A percentile compares a stretch with the other conserved stretches of the same genome.
Evolutionary conservation across 2,888 invertebrate genomes (phyloP).

Genomic region (Rotaria sp.): DNA sequence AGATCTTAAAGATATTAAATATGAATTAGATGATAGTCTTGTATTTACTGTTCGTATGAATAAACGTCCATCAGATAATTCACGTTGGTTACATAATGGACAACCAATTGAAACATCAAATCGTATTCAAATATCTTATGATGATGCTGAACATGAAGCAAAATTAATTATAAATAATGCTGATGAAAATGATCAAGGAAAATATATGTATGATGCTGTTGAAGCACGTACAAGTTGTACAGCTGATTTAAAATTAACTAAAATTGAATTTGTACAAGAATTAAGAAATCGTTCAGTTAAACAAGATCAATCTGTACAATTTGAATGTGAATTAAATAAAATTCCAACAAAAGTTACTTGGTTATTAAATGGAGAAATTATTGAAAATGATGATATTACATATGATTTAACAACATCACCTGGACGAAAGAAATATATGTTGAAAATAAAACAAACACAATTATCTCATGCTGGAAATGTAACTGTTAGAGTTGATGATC

Average conservation of each 20-base stretch:
- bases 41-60: not conserved
- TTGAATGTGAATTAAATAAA: conserved; percentile 31
- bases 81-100: conserved; percentile 36
- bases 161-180: conserved; percentile 31
- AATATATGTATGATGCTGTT: conserved; percentile 34
- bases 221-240: conserved; percentile 33
- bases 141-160: conserved; percentile 25
- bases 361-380: conserved; percentile 34
- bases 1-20: conserved; percentile 8
- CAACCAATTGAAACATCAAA: not conserved
- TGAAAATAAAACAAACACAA: conserved; percentile 34
- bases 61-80: conserved; percentile 6
- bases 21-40: not conserved
- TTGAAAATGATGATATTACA: not conserved
- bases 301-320: conserved; percentile 35
- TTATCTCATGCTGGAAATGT: conserved; percentile 32
- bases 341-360: conserved; percentile 32
- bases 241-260: conserved; percentile 26
- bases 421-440: conserved; percentile 22
- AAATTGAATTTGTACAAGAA: conserved; percentile 34
- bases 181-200: conserved; percentile 30
- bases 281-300: conserved; percentile 34
- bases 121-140: not conserved
- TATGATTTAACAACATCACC: not conserved
- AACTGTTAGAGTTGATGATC: not conserved